phyloP scores from a whole-genome alignment of 2,797 vertebrate species.

The Clangula hyemalis region DNA sequence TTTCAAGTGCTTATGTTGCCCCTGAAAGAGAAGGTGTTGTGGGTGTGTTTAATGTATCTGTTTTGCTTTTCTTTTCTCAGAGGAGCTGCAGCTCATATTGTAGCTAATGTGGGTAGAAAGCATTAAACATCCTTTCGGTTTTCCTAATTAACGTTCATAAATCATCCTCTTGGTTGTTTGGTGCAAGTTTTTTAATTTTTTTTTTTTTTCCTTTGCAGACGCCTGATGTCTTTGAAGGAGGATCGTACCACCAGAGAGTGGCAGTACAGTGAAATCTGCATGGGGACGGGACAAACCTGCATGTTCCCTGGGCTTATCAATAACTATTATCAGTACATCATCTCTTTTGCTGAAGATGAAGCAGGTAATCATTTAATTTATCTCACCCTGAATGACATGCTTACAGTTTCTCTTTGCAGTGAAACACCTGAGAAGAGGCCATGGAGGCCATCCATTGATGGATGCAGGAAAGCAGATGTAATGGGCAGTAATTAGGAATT shows the following conservation, averaged over 20 bases:
- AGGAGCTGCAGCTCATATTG: background rate
- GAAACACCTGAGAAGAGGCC: background rate
- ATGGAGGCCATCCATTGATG: background rate
- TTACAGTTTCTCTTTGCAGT: background rate
- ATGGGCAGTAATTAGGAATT: background rate
- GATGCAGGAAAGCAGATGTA: background rate
- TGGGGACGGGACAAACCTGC: constrained; percentile 91
- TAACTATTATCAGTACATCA: constrained; percentile 92
- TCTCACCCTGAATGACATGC: background rate
- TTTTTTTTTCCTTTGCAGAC: constrained; percentile 75
- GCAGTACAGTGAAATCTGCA: constrained; percentile 92
- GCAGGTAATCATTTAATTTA: constrained; percentile 80
- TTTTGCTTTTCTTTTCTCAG: background rate
- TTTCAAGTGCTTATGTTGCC: background rate
- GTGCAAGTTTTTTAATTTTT: background rate
- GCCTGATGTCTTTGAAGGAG: constrained; percentile 92
- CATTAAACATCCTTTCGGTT: background rate
- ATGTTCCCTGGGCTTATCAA: constrained; percentile 93
- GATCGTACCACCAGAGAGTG: constrained; percentile 80
- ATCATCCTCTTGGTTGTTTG: background rate
- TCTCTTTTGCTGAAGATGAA: constrained; percentile 96
- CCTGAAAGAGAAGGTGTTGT: background rate
- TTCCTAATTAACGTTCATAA: background rate
- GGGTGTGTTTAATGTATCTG: background rate
- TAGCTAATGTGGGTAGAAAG: background rate